Percentiles rank a stretch among this genome's conserved stretches.
Conservation (phyloP, 2,113 vertebrate genomes). For the Dromiciops gliroides region DNA sequence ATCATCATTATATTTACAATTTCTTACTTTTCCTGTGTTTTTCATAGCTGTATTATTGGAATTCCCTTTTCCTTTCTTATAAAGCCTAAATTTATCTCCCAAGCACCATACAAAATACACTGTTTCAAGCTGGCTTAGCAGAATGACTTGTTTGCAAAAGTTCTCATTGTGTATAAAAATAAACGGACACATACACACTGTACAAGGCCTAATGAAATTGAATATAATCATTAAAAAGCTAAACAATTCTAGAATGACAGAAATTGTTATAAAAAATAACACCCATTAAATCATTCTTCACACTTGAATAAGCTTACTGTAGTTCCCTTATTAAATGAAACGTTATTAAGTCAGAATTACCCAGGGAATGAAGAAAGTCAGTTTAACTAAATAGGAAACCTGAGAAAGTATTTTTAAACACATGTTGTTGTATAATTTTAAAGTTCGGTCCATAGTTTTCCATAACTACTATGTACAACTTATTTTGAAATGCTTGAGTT, state of each 20-base stretch:
- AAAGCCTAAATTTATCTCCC: slow-evolving; percentile 20
- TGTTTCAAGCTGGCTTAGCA: slow-evolving; percentile 33
- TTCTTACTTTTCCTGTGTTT: not conserved
- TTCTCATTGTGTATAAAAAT: slow-evolving; percentile 53
- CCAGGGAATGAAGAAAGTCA: slow-evolving; percentile 28
- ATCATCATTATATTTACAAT: not conserved
- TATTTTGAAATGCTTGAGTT: too few relatives aligned
- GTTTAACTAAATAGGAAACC: not conserved
- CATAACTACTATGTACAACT: too few relatives aligned
- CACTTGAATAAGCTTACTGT: slow-evolving; percentile 13
- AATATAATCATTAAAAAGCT: slow-evolving; percentile 39
- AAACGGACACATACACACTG: slow-evolving; percentile 37
- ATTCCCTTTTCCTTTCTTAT: not conserved
- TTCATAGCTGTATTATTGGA: not conserved
- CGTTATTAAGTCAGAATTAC: slow-evolving; percentile 23
- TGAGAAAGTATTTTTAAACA: not conserved
- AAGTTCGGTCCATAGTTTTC: not conserved
- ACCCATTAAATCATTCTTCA: slow-evolving; percentile 31
- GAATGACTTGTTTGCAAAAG: slow-evolving; percentile 31
- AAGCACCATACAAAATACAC: slow-evolving; percentile 27
- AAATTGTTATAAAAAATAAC: slow-evolving; percentile 42
- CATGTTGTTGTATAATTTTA: not conserved
- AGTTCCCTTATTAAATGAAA: slow-evolving; percentile 27
- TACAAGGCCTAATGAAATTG: slow-evolving; percentile 32
- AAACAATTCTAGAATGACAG: slow-evolving; percentile 38